Evolutionary conservation across 1,140 invertebrate species (phyloP).

Genomic region (Aphidius gifuensis): DNA sequence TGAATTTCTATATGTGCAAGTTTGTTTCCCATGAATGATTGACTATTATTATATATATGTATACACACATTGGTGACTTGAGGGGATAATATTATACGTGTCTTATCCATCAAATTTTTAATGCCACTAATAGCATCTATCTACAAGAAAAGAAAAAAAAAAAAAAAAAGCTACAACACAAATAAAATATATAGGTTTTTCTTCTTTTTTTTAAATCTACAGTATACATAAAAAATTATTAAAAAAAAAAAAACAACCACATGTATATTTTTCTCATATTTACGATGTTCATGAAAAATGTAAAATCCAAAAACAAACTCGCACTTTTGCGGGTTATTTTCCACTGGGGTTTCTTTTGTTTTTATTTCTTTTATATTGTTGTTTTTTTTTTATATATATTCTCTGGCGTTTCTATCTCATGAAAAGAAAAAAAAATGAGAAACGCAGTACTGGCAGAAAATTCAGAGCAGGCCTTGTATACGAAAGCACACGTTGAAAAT

Average conservation of each 20-base stretch:
- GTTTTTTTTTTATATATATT: background rate
- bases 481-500: no score
- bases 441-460: background rate
- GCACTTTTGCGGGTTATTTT: constrained; percentile 22
- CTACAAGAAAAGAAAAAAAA: background rate
- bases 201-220: no score
- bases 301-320: constrained; percentile 20
- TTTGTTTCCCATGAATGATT: constrained; percentile 5
- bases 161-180: background rate
- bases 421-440: background rate
- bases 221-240: no score
- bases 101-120: no score
- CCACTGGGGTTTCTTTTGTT: constrained; percentile 9
- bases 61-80: background rate
- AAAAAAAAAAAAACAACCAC: constrained; percentile 3
- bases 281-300: constrained; percentile 14
- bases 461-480: no score
- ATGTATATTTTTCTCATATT: constrained; percentile 11
- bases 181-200: no score
- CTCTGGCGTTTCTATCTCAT: background rate
- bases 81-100: constrained; percentile 3
- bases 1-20: background rate
- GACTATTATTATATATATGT: constrained; percentile 4
- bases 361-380: constrained; percentile 5
- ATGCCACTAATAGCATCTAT: background rate